Evolutionary conservation across 2,797 vertebrate species (phyloP), one percentile per base, ranked within the genome.

Genomic region (Arrhamphus sclerolepis): DNA sequence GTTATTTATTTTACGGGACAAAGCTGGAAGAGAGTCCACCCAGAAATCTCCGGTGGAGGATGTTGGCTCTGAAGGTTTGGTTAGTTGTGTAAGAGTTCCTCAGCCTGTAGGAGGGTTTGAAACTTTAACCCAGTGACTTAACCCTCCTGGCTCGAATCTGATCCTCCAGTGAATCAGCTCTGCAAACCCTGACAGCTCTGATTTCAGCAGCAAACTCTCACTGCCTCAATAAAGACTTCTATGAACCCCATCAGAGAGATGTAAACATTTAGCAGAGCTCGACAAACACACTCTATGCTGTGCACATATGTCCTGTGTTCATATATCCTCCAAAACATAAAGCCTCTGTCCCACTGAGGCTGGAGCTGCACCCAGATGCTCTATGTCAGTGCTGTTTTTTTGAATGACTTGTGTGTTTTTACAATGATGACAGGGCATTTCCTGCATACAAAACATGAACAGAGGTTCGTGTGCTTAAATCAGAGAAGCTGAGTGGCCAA

Each of bases 81-180:
- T 60, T 66, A 56, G 40, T 80, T 82, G 84, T 86, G 81, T 76
- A 77, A 72, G 71, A 81, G 72, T 55, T 40, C 19, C 44, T 66
- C 64, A 54, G 59, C 65, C 70, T 76, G 71, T 75, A 63, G 84
- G 68, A 73, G 44, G 54, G 75, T 81, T 80, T 86, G 89, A 86
- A 90, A 89, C 86, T 81, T 82, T 86, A 87, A 84, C 87, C 87
- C 72, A 70, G 59, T 86, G 84, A 88, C 87, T 87, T 81, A 85
- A 87, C 82, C 80, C 77, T 79, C 56, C 70, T 87, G 87, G 87
- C 86, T 83, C 11, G 31, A 84, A 88, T 81, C 40, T 69, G 81
- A 90, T 83, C 82, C 83, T 78, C 48, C 46, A 71, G 75, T 89
- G 87, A 91, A 80, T 91, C 84, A 81, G 51, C 73, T 78, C 65